Percentiles rank a stretch among this genome's conserved stretches.
Evolutionary conservation across 92 coral and sea anemone genomes (phyloP).

Genomic region (Virgularia gustaviana): DNA sequence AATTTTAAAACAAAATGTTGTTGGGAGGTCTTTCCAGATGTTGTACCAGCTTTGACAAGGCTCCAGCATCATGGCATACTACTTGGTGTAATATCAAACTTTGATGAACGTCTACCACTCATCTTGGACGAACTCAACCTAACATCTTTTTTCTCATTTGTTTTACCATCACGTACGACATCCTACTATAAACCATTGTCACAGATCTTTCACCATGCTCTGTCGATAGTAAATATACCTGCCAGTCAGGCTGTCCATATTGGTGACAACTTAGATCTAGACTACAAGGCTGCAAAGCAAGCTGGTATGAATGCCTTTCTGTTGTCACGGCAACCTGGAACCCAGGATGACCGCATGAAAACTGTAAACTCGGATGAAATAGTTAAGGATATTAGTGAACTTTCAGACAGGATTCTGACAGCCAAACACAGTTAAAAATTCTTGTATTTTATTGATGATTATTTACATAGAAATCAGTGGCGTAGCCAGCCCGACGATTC

Average conservation of each 20-base stretch:
- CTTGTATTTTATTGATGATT: no score
- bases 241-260: constrained; percentile 62
- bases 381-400: no score
- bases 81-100: constrained; percentile 80
- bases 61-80: constrained; percentile 42
- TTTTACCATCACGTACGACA: constrained; percentile 64
- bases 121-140: constrained; percentile 60
- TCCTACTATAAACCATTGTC: constrained; percentile 65
- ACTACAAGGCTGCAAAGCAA: constrained; percentile 65
- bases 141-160: constrained; percentile 57
- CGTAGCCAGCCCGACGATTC: no score
- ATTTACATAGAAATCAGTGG: no score
- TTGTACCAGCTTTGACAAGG: constrained; percentile 52
- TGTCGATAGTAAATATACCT: constrained; percentile 41
- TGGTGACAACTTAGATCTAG: constrained; percentile 69
- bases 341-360: no score
- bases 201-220: constrained; percentile 62
- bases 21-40: constrained; percentile 83
- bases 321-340: constrained; percentile 18
- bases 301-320: constrained; percentile 70
- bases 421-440: no score
- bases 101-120: constrained; percentile 69
- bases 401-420: no score
- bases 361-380: no score
- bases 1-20: constrained; percentile 52